Conservation (phyloP, 2,113 vertebrate species). For the Engraulis encrasicolus region DNA sequence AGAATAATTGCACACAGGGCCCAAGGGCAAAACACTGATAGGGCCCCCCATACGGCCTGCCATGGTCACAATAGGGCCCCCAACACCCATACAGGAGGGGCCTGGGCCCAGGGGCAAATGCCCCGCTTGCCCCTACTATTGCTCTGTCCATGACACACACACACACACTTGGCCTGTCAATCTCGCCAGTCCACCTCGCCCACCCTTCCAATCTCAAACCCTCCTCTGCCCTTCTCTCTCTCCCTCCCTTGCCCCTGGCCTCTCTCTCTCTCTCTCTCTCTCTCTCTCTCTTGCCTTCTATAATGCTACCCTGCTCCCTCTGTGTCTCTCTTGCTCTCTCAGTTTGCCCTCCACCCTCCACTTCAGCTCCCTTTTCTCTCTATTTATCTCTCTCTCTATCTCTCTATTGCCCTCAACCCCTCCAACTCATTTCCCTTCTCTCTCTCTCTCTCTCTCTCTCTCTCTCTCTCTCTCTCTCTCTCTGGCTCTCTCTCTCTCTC, state of each 20-base stretch:
- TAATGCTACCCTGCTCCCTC: constrained; percentile 11
- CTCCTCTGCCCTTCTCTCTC: constrained; percentile 68
- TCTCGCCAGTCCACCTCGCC: constrained; percentile 79
- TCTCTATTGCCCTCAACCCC: too few relatives aligned
- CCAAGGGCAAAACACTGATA: too few relatives aligned
- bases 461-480: neutral
- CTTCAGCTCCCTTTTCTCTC: constrained; percentile 12
- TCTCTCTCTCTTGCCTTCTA: constrained; percentile 77
- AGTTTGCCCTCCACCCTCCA: neutral
- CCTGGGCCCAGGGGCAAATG: too few relatives aligned
- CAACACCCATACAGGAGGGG: too few relatives aligned
- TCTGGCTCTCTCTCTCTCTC: neutral
- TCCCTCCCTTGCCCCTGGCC: neutral
- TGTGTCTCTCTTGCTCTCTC: neutral
- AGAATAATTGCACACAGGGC: too few relatives aligned
- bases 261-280: neutral
- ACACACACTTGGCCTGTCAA: constrained; percentile 85
- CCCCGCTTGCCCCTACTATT: too few relatives aligned
- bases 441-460: constrained; percentile 73
- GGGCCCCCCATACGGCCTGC: too few relatives aligned
- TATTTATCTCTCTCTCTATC: neutral
- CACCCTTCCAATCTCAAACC: constrained; percentile 23
- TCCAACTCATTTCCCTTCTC: too few relatives aligned
- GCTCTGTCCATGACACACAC: constrained; percentile 16
- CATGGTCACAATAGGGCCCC: too few relatives aligned